Evolutionary conservation across 2,797 vertebrate species (phyloP).

Genomic region (Hemitrygon akajei): DNA sequence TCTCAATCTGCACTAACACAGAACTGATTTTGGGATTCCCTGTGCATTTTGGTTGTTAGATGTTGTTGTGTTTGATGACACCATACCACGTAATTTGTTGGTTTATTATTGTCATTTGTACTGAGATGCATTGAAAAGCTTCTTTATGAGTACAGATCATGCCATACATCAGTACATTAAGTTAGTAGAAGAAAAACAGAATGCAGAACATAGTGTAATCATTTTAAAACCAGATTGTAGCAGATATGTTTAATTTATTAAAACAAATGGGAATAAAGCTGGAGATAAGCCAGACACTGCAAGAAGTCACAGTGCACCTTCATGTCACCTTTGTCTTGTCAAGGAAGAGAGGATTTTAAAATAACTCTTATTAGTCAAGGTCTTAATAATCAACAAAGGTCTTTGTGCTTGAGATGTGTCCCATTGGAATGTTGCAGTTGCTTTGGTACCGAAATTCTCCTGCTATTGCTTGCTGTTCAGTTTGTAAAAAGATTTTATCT

Average conservation of each 20-base stretch:
- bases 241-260: background rate
- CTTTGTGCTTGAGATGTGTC: background rate
- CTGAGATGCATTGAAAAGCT: too few species aligned
- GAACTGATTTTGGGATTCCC: background rate
- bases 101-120: too few species aligned
- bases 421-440: background rate
- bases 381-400: background rate
- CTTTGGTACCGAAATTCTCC: background rate
- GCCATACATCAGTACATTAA: too few species aligned
- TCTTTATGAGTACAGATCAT: too few species aligned
- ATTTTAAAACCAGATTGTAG: background rate
- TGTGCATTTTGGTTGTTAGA: background rate
- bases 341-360: background rate
- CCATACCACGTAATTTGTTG: too few species aligned
- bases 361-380: constrained; percentile 1
- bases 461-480: background rate
- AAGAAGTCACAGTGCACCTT: background rate
- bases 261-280: background rate
- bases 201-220: background rate
- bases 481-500: background rate
- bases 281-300: background rate
- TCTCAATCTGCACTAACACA: background rate
- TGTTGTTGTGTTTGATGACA: background rate
- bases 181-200: too few species aligned
- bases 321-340: background rate